Percentiles rank a stretch among this genome's conserved stretches.
These are phyloP conservation scores for Ennomos fuscantarius DNA, from an alignment of 2,888 invertebrate genomes.

Conservation along the genomic window DNA sequence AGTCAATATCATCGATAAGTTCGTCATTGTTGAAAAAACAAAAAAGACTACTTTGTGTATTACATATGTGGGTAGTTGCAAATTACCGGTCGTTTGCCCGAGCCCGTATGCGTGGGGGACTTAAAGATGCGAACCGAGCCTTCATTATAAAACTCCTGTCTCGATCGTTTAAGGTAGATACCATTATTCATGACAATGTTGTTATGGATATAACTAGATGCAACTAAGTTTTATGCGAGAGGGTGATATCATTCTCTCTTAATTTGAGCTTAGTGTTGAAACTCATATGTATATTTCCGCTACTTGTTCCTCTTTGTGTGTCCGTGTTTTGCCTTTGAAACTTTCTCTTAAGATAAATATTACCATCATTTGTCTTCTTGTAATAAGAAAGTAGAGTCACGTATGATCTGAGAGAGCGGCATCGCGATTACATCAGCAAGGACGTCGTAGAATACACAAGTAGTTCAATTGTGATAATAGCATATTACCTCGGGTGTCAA, in stretches of 20 bases:
- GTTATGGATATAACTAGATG: conserved; percentile 31
- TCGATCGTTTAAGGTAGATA: conserved; percentile 31
- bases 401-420: conserved; percentile 33
- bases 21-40: conserved; percentile 9
- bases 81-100: conserved; percentile 64
- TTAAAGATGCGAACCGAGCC: conserved; percentile 33
- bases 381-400: conserved; percentile 33
- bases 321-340: conserved; percentile 13
- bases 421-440: conserved; percentile 24
- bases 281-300: conserved; percentile 20
- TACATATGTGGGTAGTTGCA: conserved; percentile 59
- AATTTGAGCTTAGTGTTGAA: conserved; percentile 20
- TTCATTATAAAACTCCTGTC: conserved; percentile 34
- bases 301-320: conserved; percentile 11
- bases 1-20: conserved; percentile 11
- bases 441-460: conserved; percentile 34
- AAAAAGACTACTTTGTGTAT: conserved; percentile 31
- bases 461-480: conserved; percentile 27
- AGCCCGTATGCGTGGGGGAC: conserved; percentile 61
- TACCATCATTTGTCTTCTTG: conserved; percentile 25
- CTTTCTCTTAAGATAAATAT: conserved; percentile 21
- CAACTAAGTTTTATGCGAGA: conserved; percentile 24
- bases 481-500: conserved; percentile 40
- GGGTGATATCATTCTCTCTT: conserved; percentile 30
- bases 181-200: conserved; percentile 27